Base-by-base conservation (phyloP, 37 sponge, comb jelly and placozoan genomes). In the Chondrilla cf. caribensis region DNA sequence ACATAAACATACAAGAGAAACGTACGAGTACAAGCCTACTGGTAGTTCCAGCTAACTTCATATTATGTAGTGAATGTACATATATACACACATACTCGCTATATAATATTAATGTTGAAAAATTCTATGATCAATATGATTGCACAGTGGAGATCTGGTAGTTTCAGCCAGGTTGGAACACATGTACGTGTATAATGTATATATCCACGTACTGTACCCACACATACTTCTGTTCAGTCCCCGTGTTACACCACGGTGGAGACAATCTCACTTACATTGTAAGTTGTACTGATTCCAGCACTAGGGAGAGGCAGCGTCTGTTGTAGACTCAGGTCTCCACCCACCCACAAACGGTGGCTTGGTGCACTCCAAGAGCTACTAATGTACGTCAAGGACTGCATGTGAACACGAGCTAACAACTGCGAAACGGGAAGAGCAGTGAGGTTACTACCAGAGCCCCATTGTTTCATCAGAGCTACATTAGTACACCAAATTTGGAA, bases 231-330 rank as follows among this genome's bases (percentile, higher is more conserved):
- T n/a, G n/a, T n/a, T 47, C 51, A 62, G 15, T 62, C 25, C 8
- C 18, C 29, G 15, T 19, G 7, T 62, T n/a, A 38, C 40, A 70
- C 38, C 38, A 70, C 9, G 5, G 37, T 54, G 18, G 5, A 47
- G 5, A 44, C 47, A 39, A 17, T 15, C 3, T 14, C 11, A 38
- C 85, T 54, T 35, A 84, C 83, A 44, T 96, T 90, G 67, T 83
- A 90, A 17, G 73, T 37, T 38, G 75, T 55, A 17, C 88, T 44
- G 2, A 54, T 57, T 7, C 96, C 96, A 83, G 66, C 64, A 15
- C 84, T 77, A 38, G 94, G 94, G 7, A 96, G 78, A 11, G 96
- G 94, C 29, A 39, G 72, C 26, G 82, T 82, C 85, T 96, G 96
- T 17, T 44, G 43, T 42, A 96, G 58, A 22, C 70, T 24, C 32